phyloP scores from a whole-genome alignment of 2,113 vertebrate species.

The Clarias batrachus region DNA sequence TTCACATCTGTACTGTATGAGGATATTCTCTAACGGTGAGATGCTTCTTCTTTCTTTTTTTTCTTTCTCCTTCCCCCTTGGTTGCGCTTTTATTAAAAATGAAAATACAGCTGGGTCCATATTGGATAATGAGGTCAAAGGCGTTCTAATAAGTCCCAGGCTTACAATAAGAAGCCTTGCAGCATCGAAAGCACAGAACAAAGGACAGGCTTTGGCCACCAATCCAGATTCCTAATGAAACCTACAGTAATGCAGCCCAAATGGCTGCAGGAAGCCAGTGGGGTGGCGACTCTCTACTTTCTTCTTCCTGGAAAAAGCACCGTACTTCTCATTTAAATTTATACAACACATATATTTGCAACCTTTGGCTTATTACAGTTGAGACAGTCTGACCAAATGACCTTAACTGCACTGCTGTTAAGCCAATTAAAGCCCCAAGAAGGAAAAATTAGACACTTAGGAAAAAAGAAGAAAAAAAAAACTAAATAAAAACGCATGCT shows the following conservation, averaged over 20 bases:
- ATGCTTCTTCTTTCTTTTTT: not conserved
- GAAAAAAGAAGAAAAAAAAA: not conserved
- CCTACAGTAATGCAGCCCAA: slow-evolving; percentile 39
- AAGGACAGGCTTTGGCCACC: slow-evolving; percentile 54
- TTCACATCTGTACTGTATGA: slow-evolving; percentile 67
- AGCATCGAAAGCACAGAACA: slow-evolving; percentile 57
- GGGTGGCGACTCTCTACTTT: slow-evolving; percentile 24
- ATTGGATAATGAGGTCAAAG: slow-evolving; percentile 74
- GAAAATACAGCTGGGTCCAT: slow-evolving; percentile 68
- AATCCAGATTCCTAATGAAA: slow-evolving; percentile 57
- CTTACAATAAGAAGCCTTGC: slow-evolving; percentile 56
- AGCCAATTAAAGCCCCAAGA: slow-evolving; percentile 21
- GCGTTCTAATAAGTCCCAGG: slow-evolving; percentile 69
- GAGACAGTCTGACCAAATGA: slow-evolving; percentile 23
- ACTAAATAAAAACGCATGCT: not conserved
- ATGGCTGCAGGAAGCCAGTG: slow-evolving; percentile 26
- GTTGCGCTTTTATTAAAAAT: slow-evolving; percentile 69
- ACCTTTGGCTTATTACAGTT: slow-evolving; percentile 24
- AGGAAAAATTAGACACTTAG: not conserved
- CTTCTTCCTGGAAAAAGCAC: slow-evolving; percentile 1
- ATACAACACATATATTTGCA: slow-evolving; percentile 20
- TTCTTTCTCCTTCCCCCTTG: slow-evolving; percentile 20
- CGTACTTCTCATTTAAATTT: slow-evolving; percentile 12
- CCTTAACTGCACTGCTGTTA: not conserved
- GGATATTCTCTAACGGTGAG: slow-evolving; percentile 45